Percentiles rank a stretch among this genome's conserved stretches.
Evolutionary conservation across 2,113 vertebrate species (phyloP).

Genomic region (Gasterosteus nipponicus): DNA sequence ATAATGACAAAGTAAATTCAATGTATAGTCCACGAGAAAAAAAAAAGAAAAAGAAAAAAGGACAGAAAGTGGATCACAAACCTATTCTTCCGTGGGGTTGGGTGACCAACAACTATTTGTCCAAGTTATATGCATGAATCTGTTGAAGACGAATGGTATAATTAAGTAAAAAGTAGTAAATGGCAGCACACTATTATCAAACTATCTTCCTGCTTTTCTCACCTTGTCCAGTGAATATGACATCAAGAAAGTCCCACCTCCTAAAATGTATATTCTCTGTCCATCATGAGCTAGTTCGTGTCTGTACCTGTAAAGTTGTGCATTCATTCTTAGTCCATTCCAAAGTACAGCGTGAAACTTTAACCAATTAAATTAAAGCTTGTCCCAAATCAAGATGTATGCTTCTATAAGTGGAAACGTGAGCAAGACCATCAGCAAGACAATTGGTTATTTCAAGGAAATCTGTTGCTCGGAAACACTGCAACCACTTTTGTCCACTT

Average conservation of each 20-base stretch:
- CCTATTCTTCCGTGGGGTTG: slow-evolving; percentile 94
- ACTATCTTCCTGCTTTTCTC: slow-evolving; percentile 3
- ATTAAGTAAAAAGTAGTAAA: background rate
- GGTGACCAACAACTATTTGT: slow-evolving; percentile 93
- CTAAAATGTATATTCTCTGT: slow-evolving; percentile 94
- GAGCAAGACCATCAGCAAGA: background rate
- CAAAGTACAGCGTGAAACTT: background rate
- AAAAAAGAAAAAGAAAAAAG: too few relatives aligned
- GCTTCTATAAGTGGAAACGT: background rate
- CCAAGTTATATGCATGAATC: slow-evolving; percentile 97
- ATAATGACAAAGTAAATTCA: background rate
- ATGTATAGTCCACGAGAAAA: background rate
- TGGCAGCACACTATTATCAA: background rate
- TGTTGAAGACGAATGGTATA: slow-evolving; percentile 58
- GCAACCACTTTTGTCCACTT: background rate
- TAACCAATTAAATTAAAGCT: background rate
- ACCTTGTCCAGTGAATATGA: slow-evolving; percentile 97
- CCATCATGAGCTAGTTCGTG: slow-evolving; percentile 96
- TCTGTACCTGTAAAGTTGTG: slow-evolving; percentile 84
- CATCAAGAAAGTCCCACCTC: slow-evolving; percentile 97
- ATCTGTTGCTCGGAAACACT: background rate
- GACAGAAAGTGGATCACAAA: slow-evolving; percentile 58
- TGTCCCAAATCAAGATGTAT: background rate
- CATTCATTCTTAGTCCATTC: background rate
- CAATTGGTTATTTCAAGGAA: background rate